Evolutionary conservation across 2,797 vertebrate genomes (phyloP).

Genomic region (Amazona ochrocephala): DNA sequence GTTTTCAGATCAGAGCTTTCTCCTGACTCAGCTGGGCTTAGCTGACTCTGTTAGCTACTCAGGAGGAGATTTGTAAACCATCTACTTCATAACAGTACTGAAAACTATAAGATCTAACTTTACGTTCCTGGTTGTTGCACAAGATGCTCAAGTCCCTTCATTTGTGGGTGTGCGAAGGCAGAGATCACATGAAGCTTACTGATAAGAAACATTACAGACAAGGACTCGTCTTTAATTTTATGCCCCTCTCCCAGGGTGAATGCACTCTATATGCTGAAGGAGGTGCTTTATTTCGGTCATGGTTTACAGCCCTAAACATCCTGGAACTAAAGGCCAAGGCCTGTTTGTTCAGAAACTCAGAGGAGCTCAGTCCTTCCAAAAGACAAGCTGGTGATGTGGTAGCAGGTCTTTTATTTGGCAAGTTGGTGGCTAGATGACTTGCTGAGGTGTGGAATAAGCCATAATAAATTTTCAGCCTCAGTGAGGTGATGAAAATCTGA

Average conservation of each 20-base stretch:
- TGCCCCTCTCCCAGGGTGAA: too few species aligned
- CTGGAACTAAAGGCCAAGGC: neutral
- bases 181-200: neutral
- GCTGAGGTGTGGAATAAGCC: neutral
- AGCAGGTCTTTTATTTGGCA: neutral
- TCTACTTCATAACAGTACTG: neutral
- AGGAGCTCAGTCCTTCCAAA: neutral
- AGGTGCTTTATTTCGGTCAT: neutral
- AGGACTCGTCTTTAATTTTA: neutral
- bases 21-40: neutral
- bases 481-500: neutral
- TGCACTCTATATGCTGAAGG: neutral
- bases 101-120: neutral
- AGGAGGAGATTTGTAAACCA: neutral
- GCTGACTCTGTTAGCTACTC: neutral
- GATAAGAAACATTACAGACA: neutral
- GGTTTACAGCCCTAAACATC: neutral
- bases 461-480: neutral
- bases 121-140: neutral
- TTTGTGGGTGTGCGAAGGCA: neutral
- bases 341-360: neutral
- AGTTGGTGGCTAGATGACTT: neutral
- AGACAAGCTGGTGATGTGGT: neutral
- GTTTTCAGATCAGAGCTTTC: neutral
- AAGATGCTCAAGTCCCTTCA: neutral